Conservation (phyloP, 2,888 invertebrate genomes). For the Oligia fasciuncula region DNA sequence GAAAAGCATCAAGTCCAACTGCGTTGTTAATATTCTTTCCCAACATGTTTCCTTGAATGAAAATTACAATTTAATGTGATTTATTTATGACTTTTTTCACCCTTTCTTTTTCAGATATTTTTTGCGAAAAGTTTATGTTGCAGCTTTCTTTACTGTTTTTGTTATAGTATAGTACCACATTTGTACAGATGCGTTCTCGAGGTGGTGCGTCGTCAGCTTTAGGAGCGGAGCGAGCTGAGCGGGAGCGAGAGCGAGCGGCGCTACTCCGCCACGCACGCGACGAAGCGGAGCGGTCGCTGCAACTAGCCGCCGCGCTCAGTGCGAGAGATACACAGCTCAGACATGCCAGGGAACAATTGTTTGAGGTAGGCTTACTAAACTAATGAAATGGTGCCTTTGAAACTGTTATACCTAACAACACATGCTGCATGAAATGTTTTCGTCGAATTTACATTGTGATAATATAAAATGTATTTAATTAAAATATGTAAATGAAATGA, state of each 20-base stretch:
- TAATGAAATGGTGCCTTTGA: slow-evolving; percentile 29
- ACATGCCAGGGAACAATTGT: slow-evolving; percentile 95
- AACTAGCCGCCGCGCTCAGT: slow-evolving; percentile 96
- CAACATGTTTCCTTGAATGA: not conserved
- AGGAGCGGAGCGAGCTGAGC: slow-evolving; percentile 91
- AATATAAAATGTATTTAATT: not conserved
- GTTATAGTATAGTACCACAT: slow-evolving; percentile 46
- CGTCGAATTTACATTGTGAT: slow-evolving; percentile 1
- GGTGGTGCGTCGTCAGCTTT: slow-evolving; percentile 94
- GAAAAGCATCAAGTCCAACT: slow-evolving; percentile 21
- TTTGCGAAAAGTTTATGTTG: slow-evolving; percentile 22
- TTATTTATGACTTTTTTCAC: slow-evolving; percentile 7
- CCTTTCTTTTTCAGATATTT: slow-evolving; percentile 18
- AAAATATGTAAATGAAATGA: slow-evolving; percentile 11
- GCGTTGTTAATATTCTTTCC: slow-evolving; percentile 14
- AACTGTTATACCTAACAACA: slow-evolving; percentile 11
- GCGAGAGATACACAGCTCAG: slow-evolving; percentile 96
- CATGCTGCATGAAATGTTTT: not conserved
- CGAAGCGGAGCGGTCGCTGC: slow-evolving; percentile 96
- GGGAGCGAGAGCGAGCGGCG: slow-evolving; percentile 97
- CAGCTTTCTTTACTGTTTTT: slow-evolving; percentile 34
- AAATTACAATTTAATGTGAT: slow-evolving; percentile 5
- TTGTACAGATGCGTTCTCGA: slow-evolving; percentile 91
- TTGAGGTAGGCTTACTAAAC: slow-evolving; percentile 90
- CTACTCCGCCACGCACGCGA: slow-evolving; percentile 96